phyloP scores from a whole-genome alignment of 2,113 vertebrate species.

The Protobothrops flavoviridis region DNA sequence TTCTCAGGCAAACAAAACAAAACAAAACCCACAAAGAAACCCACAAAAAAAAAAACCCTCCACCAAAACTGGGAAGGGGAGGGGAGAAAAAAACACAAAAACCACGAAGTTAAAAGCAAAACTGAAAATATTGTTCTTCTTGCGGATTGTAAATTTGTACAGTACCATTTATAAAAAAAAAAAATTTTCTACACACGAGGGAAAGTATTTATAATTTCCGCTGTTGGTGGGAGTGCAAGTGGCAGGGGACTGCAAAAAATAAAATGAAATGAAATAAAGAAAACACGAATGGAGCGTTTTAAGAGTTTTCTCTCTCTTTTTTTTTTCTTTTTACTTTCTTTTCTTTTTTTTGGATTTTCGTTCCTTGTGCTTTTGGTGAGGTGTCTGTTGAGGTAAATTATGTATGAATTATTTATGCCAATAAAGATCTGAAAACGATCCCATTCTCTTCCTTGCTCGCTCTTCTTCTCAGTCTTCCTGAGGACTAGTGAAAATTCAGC shows the following conservation, averaged over 20 bases:
- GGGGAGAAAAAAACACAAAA: no score
- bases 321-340: conserved; percentile 20
- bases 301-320: conserved; percentile 66
- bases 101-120: not conserved
- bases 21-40: not conserved
- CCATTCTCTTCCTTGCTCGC: no score
- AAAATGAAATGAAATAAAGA: conserved; percentile 33
- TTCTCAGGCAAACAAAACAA: conserved; percentile 51
- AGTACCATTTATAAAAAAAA: conserved; percentile 88
- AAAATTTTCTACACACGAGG: conserved; percentile 88
- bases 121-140: conserved; percentile 59
- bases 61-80: not conserved
- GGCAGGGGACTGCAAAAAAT: conserved; percentile 73
- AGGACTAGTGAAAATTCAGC: not conserved
- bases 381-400: conserved; percentile 86
- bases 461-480: no score
- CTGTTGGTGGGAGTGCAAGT: conserved; percentile 85
- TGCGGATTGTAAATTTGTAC: conserved; percentile 82
- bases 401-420: conserved; percentile 86
- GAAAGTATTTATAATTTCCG: conserved; percentile 90
- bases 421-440: conserved; percentile 79
- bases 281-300: not conserved
- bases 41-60: conserved; percentile 33
- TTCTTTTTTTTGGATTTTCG: conserved; percentile 61
- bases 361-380: conserved; percentile 83